A percentile compares a stretch with the other conserved stretches of the same genome.
Conservation (phyloP, 1,140 invertebrate species). For the Megalopta genalis region DNA sequence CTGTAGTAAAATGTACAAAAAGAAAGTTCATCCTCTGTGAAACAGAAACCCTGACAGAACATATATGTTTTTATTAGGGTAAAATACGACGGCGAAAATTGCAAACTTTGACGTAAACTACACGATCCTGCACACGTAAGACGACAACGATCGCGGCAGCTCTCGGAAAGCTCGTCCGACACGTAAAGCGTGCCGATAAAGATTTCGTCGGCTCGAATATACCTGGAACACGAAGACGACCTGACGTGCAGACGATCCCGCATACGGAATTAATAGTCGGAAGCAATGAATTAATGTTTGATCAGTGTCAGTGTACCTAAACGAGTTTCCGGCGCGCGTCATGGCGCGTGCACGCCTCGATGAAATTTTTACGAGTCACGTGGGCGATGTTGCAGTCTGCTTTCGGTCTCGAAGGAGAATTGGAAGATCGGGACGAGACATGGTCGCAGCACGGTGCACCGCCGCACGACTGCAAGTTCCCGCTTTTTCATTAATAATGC, state of each 20-base stretch:
- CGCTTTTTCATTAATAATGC: constrained; percentile 51
- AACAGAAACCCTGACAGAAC: no score
- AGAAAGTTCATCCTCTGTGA: no score
- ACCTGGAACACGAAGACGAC: constrained; percentile 1
- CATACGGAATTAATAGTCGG: constrained; percentile 53
- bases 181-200: neutral
- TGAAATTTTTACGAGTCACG: constrained; percentile 60
- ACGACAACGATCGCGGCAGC: neutral
- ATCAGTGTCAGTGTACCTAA: neutral
- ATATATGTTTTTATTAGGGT: no score
- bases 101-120: no score
- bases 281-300: constrained; percentile 59
- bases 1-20: no score
- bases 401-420: neutral
- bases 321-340: constrained; percentile 1
- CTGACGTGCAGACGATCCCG: constrained; percentile 10
- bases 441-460: constrained; percentile 26
- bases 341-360: constrained; percentile 17
- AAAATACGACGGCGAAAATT: no score
- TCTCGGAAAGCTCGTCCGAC: neutral
- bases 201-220: neutral
- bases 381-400: constrained; percentile 53
- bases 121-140: no score
- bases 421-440: neutral
- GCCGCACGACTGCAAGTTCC: constrained; percentile 39